Conservation (phyloP, 2,888 invertebrate genomes). For the Megastigmus dorsalis region DNA sequence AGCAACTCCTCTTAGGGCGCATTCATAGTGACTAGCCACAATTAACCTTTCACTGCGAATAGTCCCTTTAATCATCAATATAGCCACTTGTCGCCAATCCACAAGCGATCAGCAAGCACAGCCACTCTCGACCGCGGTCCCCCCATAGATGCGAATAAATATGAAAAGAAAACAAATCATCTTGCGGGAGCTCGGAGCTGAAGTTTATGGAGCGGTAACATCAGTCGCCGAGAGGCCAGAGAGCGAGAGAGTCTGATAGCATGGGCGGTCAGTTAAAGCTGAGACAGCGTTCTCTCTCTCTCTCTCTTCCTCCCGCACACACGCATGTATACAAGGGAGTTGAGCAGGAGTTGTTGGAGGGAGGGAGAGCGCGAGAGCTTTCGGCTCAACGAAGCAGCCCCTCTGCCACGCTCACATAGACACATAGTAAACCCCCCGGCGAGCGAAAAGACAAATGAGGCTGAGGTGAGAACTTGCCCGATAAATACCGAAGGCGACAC, state of each 20-base stretch:
- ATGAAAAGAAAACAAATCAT: constrained; percentile 45
- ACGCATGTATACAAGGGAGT: not conserved
- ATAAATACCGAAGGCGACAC: constrained; percentile 75
- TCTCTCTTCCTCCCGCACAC: not conserved
- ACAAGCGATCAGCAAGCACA: too few species aligned
- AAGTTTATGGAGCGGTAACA: constrained; percentile 45
- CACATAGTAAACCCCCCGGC: too few species aligned
- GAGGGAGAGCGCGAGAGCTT: constrained; percentile 1
- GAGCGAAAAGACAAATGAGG: constrained; percentile 73
- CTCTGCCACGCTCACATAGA: not conserved
- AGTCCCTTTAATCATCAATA: too few species aligned
- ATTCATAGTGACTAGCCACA: too few species aligned
- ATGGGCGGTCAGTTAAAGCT: constrained; percentile 31
- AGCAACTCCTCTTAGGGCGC: too few species aligned
- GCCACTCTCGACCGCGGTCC: too few species aligned
- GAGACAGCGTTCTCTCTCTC: not conserved
- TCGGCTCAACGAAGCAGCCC: constrained; percentile 5
- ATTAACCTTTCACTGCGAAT: too few species aligned
- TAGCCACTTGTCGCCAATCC: too few species aligned
- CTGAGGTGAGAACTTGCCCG: constrained; percentile 75
- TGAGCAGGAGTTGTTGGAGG: not conserved
- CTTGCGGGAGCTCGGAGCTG: not conserved
- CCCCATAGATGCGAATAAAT: not conserved
- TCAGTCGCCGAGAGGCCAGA: constrained; percentile 17
- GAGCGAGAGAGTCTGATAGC: not conserved